These are phyloP conservation scores for Anthoscopus minutus DNA, from an alignment of 2,113 vertebrate species.

Conservation along the genomic window DNA sequence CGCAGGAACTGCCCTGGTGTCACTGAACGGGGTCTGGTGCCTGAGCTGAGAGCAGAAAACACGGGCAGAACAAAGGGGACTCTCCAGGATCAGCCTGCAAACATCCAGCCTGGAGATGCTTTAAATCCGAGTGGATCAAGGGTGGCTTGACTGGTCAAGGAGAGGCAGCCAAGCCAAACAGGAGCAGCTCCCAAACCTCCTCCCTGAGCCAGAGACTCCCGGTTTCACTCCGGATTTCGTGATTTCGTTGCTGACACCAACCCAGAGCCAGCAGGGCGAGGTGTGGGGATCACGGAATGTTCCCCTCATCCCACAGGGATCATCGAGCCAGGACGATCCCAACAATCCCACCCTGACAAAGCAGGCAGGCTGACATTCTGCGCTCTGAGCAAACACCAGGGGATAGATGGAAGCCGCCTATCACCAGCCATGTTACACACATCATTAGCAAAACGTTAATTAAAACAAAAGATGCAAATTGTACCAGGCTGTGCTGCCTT, in stretches of 20 bases:
- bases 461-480: neutral
- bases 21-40: fast-evolving
- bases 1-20: neutral
- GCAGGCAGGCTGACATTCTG: fast-evolving
- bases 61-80: neutral
- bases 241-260: neutral
- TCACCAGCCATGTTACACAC: neutral
- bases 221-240: fast-evolving
- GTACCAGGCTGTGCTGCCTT: neutral
- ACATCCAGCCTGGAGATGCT: neutral
- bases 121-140: neutral
- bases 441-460: neutral
- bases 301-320: neutral
- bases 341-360: neutral
- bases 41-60: neutral
- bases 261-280: neutral
- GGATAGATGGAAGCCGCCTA: neutral
- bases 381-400: neutral
- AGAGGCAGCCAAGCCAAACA: neutral
- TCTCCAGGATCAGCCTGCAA: neutral
- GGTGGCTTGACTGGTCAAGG: neutral
- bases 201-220: neutral
- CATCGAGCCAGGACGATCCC: fast-evolving
- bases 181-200: neutral
- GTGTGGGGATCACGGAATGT: neutral